phyloP scores from a whole-genome alignment of 2,797 vertebrate genomes.

The Periophthalmus magnuspinnatus region DNA sequence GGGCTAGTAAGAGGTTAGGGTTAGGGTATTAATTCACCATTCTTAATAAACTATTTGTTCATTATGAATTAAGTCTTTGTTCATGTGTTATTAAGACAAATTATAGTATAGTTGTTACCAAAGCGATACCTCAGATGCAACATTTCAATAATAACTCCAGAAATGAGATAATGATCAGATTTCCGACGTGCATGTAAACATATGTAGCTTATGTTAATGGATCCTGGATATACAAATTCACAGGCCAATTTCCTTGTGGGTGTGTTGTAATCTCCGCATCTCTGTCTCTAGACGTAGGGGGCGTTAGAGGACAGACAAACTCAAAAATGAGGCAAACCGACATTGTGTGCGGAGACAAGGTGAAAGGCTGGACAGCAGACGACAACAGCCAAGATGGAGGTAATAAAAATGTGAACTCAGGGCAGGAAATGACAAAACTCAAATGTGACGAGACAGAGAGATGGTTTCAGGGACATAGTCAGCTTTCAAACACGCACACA shows the following conservation, averaged over 20 bases:
- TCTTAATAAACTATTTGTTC: too few species aligned
- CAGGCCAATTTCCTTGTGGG: conserved; percentile 18
- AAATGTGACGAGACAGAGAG: conserved; percentile 20
- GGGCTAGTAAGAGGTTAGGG: too few species aligned
- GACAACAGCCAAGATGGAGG: conserved; percentile 39
- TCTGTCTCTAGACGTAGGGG: conserved; percentile 13
- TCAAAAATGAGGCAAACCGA: conserved; percentile 6
- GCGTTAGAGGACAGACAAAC: conserved; percentile 19
- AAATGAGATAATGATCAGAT: too few species aligned
- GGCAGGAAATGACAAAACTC: conserved; percentile 42
- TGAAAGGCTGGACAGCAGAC: conserved; percentile 40
- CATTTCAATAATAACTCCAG: too few species aligned
- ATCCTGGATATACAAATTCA: conserved; percentile 23
- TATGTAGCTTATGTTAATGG: conserved; percentile 17
- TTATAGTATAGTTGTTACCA: too few species aligned
- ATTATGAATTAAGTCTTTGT: too few species aligned
- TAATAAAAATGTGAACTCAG: conserved; percentile 44
- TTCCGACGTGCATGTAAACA: too few species aligned
- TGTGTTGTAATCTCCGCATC: conserved; percentile 16
- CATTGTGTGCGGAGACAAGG: conserved; percentile 24
- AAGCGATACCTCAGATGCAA: too few species aligned
- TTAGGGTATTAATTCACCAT: too few species aligned
- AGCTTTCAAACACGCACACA: background rate
- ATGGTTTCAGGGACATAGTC: conserved; percentile 8
- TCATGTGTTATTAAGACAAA: too few species aligned